These are phyloP conservation scores for Syritta pipiens DNA, from an alignment of 2,888 invertebrate species.

Conservation along the genomic window DNA sequence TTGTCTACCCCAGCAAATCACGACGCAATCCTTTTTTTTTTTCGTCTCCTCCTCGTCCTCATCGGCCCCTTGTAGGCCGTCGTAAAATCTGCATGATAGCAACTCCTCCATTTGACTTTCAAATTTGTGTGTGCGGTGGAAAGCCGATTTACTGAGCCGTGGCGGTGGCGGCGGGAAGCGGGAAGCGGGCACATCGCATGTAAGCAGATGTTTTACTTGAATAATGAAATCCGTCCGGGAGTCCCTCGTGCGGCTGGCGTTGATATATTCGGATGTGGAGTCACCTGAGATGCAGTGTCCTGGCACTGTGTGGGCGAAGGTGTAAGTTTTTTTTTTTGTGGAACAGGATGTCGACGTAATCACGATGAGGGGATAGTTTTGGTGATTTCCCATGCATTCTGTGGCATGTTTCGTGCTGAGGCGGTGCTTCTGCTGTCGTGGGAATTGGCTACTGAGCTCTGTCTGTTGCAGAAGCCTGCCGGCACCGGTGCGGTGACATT, in stretches of 20 bases:
- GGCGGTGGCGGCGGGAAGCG: no score
- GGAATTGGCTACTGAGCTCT: no score
- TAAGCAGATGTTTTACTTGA: slow-evolving; percentile 21
- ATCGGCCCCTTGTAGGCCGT: slow-evolving; percentile 3
- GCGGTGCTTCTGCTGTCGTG: no score
- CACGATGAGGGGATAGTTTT: not conserved
- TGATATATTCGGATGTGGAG: no score
- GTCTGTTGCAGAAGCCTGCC: no score
- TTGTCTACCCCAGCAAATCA: slow-evolving; percentile 32
- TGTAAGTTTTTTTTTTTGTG: no score
- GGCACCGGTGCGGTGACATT: no score
- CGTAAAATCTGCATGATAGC: slow-evolving; percentile 49
- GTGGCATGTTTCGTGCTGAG: no score
- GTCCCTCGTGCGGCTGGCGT: no score
- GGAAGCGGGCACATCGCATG: no score
- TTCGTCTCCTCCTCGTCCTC: not conserved
- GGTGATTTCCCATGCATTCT: not conserved
- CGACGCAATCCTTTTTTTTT: slow-evolving; percentile 44
- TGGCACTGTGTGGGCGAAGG: not conserved
- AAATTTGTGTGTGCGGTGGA: slow-evolving; percentile 29
- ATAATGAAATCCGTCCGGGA: slow-evolving; percentile 37
- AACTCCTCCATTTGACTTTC: slow-evolving; percentile 56
- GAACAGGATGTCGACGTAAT: not conserved
- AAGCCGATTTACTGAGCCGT: slow-evolving; percentile 25
- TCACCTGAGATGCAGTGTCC: slow-evolving; percentile 11